A percentile compares a stretch with the other conserved stretches of the same genome.
These are phyloP conservation scores for Echinops telfairi DNA, from an alignment of 2,113 vertebrate genomes.

Conservation along the genomic window DNA sequence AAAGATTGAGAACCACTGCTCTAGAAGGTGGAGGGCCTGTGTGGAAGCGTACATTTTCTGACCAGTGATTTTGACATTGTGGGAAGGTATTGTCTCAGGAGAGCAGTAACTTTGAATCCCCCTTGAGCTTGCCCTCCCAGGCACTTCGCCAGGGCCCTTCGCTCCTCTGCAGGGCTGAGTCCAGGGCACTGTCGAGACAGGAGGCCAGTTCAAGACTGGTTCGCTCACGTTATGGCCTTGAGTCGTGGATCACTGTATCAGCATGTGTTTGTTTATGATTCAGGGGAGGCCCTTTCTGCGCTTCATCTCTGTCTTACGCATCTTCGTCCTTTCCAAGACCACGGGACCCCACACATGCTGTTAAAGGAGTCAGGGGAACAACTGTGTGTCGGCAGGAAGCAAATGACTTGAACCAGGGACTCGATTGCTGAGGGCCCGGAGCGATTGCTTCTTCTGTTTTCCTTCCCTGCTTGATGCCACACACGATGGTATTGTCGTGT, in stretches of 20 bases:
- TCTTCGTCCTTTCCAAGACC: background rate
- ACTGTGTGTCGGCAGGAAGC: background rate
- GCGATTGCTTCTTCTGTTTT: background rate
- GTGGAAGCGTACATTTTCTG: background rate
- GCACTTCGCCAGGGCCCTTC: background rate
- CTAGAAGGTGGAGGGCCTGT: too few relatives aligned
- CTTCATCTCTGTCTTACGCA: background rate
- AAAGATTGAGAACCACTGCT: too few relatives aligned
- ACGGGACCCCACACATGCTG: background rate
- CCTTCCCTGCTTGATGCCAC: background rate
- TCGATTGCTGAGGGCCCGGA: conserved; percentile 2
- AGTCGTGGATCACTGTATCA: conserved; percentile 44
- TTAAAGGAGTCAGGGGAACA: background rate
- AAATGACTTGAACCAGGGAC: background rate
- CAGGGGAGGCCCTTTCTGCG: background rate
- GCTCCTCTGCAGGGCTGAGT: background rate
- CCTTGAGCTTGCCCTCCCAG: background rate
- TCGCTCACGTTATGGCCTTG: background rate
- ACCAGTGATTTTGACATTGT: conserved; percentile 17
- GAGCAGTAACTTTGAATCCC: conserved; percentile 9
- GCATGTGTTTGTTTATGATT: conserved; percentile 72
- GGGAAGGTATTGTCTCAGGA: conserved; percentile 27
- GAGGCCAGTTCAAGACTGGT: conserved; percentile 6
- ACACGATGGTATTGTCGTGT: background rate
- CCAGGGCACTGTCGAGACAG: background rate